A percentile compares a stretch with the other conserved stretches of the same genome.
These are phyloP conservation scores for Teleogryllus occipitalis DNA, from an alignment of 1,140 invertebrate species.

Conservation along the genomic window DNA sequence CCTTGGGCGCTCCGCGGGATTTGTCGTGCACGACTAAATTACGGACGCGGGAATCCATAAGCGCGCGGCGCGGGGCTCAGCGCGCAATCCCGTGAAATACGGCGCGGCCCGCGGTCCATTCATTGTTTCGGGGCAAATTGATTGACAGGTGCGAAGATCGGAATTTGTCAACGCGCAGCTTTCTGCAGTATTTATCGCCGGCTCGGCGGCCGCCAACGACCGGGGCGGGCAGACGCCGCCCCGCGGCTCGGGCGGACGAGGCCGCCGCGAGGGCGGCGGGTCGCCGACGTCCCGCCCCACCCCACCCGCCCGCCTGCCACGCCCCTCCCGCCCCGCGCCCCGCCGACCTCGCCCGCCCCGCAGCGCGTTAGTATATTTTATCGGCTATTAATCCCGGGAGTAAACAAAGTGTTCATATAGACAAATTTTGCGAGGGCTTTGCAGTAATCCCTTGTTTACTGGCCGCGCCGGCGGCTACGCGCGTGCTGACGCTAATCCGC, in stretches of 20 bases:
- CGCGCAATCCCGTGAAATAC: neutral
- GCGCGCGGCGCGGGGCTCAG: neutral
- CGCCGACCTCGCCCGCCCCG: neutral
- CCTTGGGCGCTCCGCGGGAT: neutral
- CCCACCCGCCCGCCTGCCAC: neutral
- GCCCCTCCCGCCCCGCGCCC: neutral
- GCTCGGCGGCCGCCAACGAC: neutral
- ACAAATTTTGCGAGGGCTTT: neutral
- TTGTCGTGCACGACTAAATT: neutral
- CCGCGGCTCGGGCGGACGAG: neutral
- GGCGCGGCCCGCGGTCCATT: neutral
- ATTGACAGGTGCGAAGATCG: constrained; percentile 3
- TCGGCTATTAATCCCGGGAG: neutral
- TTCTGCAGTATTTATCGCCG: constrained; percentile 3
- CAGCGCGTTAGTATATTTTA: neutral
- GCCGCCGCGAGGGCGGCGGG: no score
- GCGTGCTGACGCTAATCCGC: constrained; percentile 2
- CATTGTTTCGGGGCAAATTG: neutral
- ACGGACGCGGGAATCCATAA: constrained; percentile 3
- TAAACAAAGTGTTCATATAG: constrained; percentile 5
- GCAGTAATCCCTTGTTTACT: neutral
- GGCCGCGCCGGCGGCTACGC: neutral
- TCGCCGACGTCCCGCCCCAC: no score
- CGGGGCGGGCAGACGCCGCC: neutral
- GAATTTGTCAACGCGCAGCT: neutral